Evolutionary conservation across 1,140 invertebrate genomes (phyloP).

Genomic region (Ephestia elutella): DNA sequence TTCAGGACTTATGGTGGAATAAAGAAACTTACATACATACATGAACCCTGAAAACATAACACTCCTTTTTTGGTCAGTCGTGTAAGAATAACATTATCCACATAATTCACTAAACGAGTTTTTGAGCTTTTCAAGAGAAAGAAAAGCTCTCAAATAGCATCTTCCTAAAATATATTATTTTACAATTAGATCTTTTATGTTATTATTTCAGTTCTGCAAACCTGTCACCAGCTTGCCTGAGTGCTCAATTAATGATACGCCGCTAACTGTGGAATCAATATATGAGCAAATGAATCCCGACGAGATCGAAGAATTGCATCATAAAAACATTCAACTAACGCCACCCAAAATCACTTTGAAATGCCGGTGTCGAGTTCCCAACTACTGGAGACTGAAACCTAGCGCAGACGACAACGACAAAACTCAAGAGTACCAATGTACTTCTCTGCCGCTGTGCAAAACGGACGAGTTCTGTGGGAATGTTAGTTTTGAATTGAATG

Average conservation of each 20-base stretch:
- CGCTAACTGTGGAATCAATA: slow-evolving; percentile 33
- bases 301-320: slow-evolving; percentile 53
- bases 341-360: slow-evolving; percentile 50
- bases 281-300: slow-evolving; percentile 52
- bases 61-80: too few species aligned
- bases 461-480: slow-evolving; percentile 56
- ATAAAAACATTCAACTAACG: slow-evolving; percentile 39
- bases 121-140: too few species aligned
- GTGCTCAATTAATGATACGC: slow-evolving; percentile 32
- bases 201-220: slow-evolving; percentile 50
- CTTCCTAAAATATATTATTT: too few species aligned
- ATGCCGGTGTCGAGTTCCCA: slow-evolving; percentile 46
- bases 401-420: slow-evolving; percentile 14
- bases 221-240: slow-evolving; percentile 44
- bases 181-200: background rate
- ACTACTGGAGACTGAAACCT: slow-evolving; percentile 50
- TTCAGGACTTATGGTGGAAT: too few species aligned
- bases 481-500: slow-evolving; percentile 70
- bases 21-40: too few species aligned
- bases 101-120: too few species aligned
- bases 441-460: slow-evolving; percentile 43
- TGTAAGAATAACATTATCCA: too few species aligned
- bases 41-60: too few species aligned
- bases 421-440: slow-evolving; percentile 35
- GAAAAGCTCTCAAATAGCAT: too few species aligned